Percentiles rank a stretch among this genome's conserved stretches.
These are phyloP conservation scores for Yasuhikotakia modesta DNA, from an alignment of 2,797 vertebrate species.

Conservation along the genomic window DNA sequence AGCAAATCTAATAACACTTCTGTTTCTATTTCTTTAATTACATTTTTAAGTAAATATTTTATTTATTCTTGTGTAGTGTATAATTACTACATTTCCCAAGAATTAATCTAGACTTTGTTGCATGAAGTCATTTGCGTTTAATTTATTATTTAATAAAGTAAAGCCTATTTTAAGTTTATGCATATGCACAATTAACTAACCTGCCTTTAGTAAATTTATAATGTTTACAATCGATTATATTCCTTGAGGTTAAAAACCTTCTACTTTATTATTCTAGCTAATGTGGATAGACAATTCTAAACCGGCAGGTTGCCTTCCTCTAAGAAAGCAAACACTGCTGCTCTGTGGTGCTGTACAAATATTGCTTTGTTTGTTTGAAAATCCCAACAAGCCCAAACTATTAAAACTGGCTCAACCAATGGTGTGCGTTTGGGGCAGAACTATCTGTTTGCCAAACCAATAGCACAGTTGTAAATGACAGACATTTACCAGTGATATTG, in stretches of 20 bases:
- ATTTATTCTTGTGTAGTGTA: neutral
- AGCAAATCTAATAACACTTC: conserved; percentile 42
- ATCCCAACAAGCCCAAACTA: neutral
- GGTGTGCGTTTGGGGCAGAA: too few species aligned
- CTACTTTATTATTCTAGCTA: neutral
- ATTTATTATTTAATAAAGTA: neutral
- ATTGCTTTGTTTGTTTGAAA: conserved; percentile 4
- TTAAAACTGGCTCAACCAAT: too few species aligned
- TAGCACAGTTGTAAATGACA: too few species aligned
- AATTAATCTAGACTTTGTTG: neutral
- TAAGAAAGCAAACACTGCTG: neutral
- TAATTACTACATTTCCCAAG: conserved; percentile 17
- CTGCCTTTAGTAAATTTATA: neutral
- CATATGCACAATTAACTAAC: neutral
- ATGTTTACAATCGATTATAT: too few species aligned
- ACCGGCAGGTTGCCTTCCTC: neutral
- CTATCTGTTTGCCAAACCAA: neutral
- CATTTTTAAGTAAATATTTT: neutral
- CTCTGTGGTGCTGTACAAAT: neutral
- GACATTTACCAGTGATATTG: too few species aligned
- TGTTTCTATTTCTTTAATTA: conserved; percentile 31
- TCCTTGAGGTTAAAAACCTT: neutral
- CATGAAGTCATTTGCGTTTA: neutral
- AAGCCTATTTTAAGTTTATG: neutral
- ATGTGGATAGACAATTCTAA: neutral